Evolutionary conservation across 2,888 invertebrate genomes (phyloP).

Genomic region (Orthosia incerta): DNA sequence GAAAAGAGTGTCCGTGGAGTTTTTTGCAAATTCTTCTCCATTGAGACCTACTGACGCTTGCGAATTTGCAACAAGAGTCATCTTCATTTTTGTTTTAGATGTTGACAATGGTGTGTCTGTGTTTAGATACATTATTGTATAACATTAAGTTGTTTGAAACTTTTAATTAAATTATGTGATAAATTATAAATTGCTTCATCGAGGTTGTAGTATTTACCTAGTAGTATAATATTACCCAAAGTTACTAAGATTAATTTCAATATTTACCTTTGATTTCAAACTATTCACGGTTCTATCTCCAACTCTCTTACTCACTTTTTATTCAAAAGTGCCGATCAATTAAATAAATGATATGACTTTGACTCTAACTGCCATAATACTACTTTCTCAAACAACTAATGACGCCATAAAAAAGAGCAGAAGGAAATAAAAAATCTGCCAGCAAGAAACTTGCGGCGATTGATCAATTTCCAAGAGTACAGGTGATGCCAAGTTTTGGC

Average conservation of each 20-base stretch:
- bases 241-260: background rate
- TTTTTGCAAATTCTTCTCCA: too few species aligned
- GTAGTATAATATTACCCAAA: background rate
- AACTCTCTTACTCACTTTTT: too few species aligned
- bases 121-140: too few species aligned
- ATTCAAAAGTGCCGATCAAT: too few species aligned
- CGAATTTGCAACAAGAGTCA: too few species aligned
- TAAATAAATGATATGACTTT: too few species aligned
- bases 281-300: background rate
- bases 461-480: slow-evolving; percentile 69
- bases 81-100: too few species aligned
- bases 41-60: too few species aligned
- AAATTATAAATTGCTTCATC: too few species aligned
- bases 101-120: background rate
- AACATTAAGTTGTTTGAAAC: too few species aligned
- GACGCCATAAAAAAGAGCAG: slow-evolving; percentile 41
- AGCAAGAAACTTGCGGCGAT: slow-evolving; percentile 67
- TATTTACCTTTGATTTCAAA: background rate
- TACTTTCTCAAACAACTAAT: slow-evolving; percentile 24
- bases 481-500: slow-evolving; percentile 66
- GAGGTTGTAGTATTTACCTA: too few species aligned
- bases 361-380: background rate
- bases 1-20: too few species aligned
- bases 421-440: slow-evolving; percentile 27
- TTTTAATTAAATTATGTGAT: background rate